These are phyloP conservation scores for Chroicocephalus ridibundus DNA, from an alignment of 2,113 vertebrate genomes.

Conservation along the genomic window DNA sequence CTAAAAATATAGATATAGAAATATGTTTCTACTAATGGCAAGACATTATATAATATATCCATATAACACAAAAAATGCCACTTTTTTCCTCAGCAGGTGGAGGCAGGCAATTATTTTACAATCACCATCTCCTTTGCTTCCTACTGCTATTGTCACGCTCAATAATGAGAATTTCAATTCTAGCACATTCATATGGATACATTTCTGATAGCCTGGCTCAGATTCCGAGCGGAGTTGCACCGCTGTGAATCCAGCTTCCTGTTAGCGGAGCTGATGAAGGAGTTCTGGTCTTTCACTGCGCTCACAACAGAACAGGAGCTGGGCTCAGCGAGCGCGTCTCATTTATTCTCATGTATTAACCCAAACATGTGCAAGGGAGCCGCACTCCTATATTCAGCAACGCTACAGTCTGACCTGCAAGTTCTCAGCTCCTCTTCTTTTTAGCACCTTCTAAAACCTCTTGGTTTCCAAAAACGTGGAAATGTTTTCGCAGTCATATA, in stretches of 20 bases:
- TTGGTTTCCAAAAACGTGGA: not conserved
- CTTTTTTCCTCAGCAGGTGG: not conserved
- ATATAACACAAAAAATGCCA: not conserved
- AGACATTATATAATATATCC: not conserved
- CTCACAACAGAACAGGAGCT: not conserved
- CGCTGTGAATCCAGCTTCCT: not conserved
- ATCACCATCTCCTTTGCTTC: not conserved
- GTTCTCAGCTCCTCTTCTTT: not conserved
- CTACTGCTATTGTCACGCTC: not conserved
- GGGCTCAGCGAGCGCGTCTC: not conserved
- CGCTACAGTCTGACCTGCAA: not conserved
- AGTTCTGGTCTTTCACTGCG: not conserved
- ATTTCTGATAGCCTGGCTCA: not conserved
- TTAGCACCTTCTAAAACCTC: not conserved
- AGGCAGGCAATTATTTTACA: not conserved
- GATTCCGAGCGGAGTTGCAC: not conserved
- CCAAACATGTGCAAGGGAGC: not conserved
- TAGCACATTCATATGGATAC: not conserved
- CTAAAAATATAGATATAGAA: not conserved
- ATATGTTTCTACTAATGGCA: not conserved
- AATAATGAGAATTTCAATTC: not conserved
- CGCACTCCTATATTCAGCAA: not conserved
- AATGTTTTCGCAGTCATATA: accelerated
- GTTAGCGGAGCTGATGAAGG: not conserved
- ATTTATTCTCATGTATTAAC: not conserved